These are phyloP conservation scores for Rhinichthys klamathensis DNA, from an alignment of 2,113 vertebrate species.

Conservation along the genomic window DNA sequence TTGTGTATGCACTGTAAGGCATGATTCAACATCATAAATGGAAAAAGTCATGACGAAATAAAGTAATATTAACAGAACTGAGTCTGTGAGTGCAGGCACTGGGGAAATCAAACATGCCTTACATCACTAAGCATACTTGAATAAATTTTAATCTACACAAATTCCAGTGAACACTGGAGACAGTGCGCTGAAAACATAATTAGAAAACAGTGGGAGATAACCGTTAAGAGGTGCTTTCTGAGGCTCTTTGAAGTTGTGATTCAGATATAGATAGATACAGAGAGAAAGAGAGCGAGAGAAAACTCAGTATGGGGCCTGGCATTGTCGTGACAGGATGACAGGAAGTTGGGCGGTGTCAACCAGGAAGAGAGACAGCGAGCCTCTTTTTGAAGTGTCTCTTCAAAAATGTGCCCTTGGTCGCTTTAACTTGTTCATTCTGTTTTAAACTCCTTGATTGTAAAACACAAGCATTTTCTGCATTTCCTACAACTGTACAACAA, in stretches of 20 bases:
- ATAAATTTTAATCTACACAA: constrained; percentile 14
- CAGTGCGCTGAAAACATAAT: constrained; percentile 9
- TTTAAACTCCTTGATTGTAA: not conserved
- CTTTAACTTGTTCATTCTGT: not conserved
- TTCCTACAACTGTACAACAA: not conserved
- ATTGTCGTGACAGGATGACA: constrained; percentile 46
- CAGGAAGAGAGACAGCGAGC: constrained; percentile 47
- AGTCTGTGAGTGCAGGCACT: not conserved
- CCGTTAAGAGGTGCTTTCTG: constrained; percentile 26
- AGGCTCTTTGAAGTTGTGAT: constrained; percentile 27
- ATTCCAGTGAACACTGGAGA: not conserved
- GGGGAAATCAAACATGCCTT: constrained; percentile 7
- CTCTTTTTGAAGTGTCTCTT: constrained; percentile 39
- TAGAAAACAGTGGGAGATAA: constrained; percentile 34
- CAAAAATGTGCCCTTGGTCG: constrained; percentile 21
- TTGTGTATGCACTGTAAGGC: not conserved
- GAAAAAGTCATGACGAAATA: not conserved
- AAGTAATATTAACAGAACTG: constrained; percentile 4
- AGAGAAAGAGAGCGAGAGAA: constrained; percentile 23
- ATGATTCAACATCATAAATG: not conserved
- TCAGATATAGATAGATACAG: constrained; percentile 23
- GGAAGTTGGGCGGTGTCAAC: constrained; percentile 46
- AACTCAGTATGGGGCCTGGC: constrained; percentile 14
- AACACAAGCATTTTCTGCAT: not conserved
- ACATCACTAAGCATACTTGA: not conserved